These are phyloP conservation scores for Callyntrura sp. DNA, from an alignment of 2,888 invertebrate genomes.

Conservation along the genomic window DNA sequence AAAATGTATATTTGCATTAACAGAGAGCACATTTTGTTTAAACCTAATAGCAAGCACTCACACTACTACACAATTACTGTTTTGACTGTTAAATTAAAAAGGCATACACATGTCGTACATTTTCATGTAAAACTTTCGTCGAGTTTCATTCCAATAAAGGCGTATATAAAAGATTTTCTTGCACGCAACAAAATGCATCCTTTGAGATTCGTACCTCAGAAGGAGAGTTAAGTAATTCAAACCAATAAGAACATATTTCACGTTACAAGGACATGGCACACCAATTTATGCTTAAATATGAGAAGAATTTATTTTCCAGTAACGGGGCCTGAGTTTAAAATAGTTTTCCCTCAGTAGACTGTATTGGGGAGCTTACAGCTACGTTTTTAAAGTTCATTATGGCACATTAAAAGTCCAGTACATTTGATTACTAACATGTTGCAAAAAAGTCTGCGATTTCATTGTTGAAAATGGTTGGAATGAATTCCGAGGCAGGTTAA, in stretches of 20 bases:
- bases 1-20: background rate
- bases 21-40: background rate
- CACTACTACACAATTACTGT: background rate
- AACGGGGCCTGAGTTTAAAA: no score
- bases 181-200: background rate
- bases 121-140: no score
- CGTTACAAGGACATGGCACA: background rate
- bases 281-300: background rate
- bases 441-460: background rate
- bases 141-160: no score
- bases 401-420: no score
- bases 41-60: background rate
- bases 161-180: background rate
- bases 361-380: no score
- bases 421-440: background rate
- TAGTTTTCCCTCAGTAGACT: background rate
- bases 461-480: background rate
- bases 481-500: background rate
- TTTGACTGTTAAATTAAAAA: background rate
- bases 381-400: background rate
- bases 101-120: background rate
- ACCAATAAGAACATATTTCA: constrained; percentile 68
- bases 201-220: background rate
- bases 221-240: background rate
- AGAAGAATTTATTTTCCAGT: no score